Evolutionary conservation across 2,888 invertebrate genomes (phyloP), one percentile per base, ranked within the genome.

Genomic region (Sphinx pinastri): DNA sequence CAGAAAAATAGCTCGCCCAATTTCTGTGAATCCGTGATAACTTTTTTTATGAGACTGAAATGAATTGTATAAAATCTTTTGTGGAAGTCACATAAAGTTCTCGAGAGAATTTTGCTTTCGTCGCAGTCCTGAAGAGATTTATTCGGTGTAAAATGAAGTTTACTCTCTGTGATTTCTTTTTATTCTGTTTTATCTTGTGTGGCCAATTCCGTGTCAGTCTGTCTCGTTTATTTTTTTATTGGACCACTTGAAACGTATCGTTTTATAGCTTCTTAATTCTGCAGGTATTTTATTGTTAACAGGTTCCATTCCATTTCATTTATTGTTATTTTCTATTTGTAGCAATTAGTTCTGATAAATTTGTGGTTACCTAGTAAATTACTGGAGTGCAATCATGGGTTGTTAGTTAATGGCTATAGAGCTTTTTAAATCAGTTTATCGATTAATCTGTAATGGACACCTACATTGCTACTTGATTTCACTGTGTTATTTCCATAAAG

Each of bases 1-100:
- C 88, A 88, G 89, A 88, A 90, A 91, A 92, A 90, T 90, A 90
- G 87, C 91, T 85, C 83, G 81, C 83, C 83, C 86, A 87, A 87
- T 88, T 90, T 88, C 91, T 90, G 88, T 87, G 90, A 91, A 91
- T 89, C 84, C 84, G 88, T 89, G 90, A 91, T 92, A 91, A 92
- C 89, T 91, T 92, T 91, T 63, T 92, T 92, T 92, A 91, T 90
- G 89, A 87, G 85, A 85, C 87, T 85, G 87, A 90, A 92, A 91
- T 91, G 90, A 90, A 91, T 92, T 91, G 89, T 90, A 88, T 88
- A 88, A 91, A 91, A 90, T 89, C 89, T 90, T 91, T 90, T 89
- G 88, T 90, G 85, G 84, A 84, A 90, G 85, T 88, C 88, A 86
- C 88, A 87, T 87, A 90, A 91, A 90, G 86, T 88, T 86, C 86